Evolutionary conservation across 2,888 invertebrate genomes (phyloP).

Genomic region (Phaonia tiefii): DNA sequence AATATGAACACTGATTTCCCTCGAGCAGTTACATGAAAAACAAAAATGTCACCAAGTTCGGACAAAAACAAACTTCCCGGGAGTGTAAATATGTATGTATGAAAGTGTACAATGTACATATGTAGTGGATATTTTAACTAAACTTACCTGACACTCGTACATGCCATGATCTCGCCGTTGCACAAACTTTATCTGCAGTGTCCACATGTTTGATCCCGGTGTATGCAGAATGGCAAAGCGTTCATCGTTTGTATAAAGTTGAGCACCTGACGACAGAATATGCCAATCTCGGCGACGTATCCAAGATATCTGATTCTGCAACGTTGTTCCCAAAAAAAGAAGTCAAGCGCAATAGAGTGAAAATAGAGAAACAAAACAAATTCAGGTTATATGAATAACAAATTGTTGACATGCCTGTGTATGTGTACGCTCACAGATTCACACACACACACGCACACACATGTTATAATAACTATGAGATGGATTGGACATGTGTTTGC

Average conservation of each 20-base stretch:
- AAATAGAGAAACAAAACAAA: background rate
- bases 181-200: conserved; percentile 95
- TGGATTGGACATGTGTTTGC: no score
- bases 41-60: conserved; percentile 62
- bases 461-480: no score
- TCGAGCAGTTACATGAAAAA: conserved; percentile 68
- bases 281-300: conserved; percentile 95
- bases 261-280: conserved; percentile 93
- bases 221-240: conserved; percentile 90
- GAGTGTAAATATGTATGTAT: no score
- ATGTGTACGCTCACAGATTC: background rate
- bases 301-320: conserved; percentile 92
- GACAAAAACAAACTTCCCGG: background rate
- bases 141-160: conserved; percentile 95
- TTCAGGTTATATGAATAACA: background rate
- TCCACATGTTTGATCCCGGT: conserved; percentile 96
- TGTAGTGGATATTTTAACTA: conserved; percentile 71
- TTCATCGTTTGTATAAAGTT: conserved; percentile 95
- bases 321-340: conserved; percentile 46
- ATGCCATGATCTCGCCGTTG: conserved; percentile 96
- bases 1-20: conserved; percentile 44
- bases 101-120: conserved; percentile 27
- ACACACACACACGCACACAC: background rate
- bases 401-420: background rate
- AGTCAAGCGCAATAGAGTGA: background rate